A percentile compares a stretch with the other conserved stretches of the same genome.
Conservation (phyloP, 2,888 invertebrate species). For the Pemphredon lugubris region DNA sequence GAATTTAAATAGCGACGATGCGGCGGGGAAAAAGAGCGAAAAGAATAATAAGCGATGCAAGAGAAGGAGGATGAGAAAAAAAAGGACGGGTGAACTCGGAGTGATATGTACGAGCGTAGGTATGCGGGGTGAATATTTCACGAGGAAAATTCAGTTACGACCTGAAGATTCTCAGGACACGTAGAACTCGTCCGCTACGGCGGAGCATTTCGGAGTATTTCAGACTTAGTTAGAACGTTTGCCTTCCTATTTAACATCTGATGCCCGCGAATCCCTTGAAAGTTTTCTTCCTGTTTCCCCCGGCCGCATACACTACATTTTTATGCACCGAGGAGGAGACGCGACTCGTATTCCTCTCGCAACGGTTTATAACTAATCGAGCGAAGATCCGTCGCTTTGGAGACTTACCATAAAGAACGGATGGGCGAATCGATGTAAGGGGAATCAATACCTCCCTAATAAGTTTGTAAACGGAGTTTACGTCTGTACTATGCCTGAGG, state of each 20-base stretch:
- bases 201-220: conserved; percentile 69
- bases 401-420: too few relatives aligned
- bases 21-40: background rate
- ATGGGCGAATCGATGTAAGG: too few relatives aligned
- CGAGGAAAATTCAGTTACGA: conserved; percentile 78
- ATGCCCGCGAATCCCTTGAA: conserved; percentile 53
- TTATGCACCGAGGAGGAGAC: conserved; percentile 36
- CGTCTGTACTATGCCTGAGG: too few relatives aligned
- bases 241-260: conserved; percentile 75
- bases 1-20: conserved; percentile 34
- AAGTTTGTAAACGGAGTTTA: too few relatives aligned
- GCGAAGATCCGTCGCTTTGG: too few relatives aligned
- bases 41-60: conserved; percentile 34
- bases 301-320: conserved; percentile 51
- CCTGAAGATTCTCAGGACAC: conserved; percentile 77
- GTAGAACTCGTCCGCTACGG: conserved; percentile 67
- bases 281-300: conserved; percentile 42
- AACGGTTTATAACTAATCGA: too few relatives aligned
- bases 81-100: conserved; percentile 62
- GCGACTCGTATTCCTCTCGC: too few relatives aligned
- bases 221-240: conserved; percentile 79
- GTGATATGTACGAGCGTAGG: conserved; percentile 76
- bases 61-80: conserved; percentile 37
- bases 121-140: conserved; percentile 79
- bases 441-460: too few relatives aligned